Evolutionary conservation across 2,797 vertebrate genomes (phyloP).

Genomic region (Mico argentatus): DNA sequence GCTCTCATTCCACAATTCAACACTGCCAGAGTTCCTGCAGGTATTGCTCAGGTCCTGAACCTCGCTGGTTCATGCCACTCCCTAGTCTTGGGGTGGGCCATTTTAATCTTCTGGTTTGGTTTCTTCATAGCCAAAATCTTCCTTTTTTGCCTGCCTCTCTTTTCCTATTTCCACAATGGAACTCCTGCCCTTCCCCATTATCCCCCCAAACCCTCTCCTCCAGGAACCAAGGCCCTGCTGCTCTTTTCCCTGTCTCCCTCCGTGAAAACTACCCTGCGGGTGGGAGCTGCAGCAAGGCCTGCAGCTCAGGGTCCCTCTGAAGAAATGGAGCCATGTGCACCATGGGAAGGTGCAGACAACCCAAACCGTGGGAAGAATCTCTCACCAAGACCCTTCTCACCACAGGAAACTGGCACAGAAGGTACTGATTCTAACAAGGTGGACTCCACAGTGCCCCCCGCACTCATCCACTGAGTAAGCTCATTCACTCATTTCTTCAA

Average conservation of each 20-base stretch:
- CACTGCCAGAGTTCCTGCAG: neutral
- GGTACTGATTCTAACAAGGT: neutral
- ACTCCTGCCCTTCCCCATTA: neutral
- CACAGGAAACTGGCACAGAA: neutral
- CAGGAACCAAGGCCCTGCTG: neutral
- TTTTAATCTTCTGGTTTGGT: neutral
- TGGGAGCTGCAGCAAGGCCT: too few species aligned
- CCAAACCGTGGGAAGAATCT: neutral
- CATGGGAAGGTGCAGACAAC: too few species aligned
- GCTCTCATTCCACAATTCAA: neutral
- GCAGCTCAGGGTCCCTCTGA: neutral
- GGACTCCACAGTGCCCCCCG: neutral
- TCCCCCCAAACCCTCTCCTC: neutral
- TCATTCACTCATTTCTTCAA: neutral
- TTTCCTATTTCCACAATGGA: neutral
- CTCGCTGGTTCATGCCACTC: rapidly evolving
- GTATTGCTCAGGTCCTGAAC: neutral
- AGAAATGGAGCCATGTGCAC: neutral
- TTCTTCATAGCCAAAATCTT: neutral
- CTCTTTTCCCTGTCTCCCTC: neutral
- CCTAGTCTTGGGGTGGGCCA: too few species aligned
- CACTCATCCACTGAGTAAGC: neutral
- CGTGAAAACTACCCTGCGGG: neutral
- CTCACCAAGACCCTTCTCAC: neutral
- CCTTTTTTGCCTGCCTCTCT: neutral